Conservation (phyloP, 1,140 invertebrate species). For the Hycleus phaleratus region DNA sequence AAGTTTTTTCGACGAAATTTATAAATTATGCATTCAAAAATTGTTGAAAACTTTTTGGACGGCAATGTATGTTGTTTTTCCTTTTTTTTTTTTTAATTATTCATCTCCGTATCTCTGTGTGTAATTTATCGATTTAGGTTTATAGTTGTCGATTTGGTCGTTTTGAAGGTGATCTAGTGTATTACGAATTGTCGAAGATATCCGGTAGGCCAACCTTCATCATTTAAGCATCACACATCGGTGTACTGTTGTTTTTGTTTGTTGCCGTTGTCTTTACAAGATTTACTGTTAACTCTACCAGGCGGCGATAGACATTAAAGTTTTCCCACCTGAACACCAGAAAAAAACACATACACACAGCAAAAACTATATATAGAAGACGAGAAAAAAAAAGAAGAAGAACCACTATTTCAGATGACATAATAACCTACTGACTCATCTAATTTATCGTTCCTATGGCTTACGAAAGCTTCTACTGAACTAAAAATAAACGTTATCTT, state of each 20-base stretch:
- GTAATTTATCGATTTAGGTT: neutral
- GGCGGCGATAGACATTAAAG: conserved; percentile 1
- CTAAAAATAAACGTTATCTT: conserved; percentile 7
- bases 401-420: neutral
- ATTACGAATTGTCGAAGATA: conserved; percentile 6
- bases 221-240: neutral
- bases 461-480: neutral
- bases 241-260: too few relatives aligned
- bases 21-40: too few relatives aligned
- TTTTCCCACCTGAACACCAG: neutral
- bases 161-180: conserved; percentile 7
- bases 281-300: conserved; percentile 8
- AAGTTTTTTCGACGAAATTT: neutral
- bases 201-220: conserved; percentile 5
- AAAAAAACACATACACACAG: neutral
- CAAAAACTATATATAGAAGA: neutral
- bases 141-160: conserved; percentile 4
- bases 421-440: conserved; percentile 14
- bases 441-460: neutral
- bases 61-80: too few relatives aligned
- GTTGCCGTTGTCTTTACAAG: neutral
- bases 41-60: too few relatives aligned
- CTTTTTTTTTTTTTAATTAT: too few relatives aligned
- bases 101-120: neutral
- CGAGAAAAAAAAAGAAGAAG: neutral